Evolutionary conservation across 2,797 vertebrate genomes (phyloP).

Genomic region (Sebastolobus altivelis): DNA sequence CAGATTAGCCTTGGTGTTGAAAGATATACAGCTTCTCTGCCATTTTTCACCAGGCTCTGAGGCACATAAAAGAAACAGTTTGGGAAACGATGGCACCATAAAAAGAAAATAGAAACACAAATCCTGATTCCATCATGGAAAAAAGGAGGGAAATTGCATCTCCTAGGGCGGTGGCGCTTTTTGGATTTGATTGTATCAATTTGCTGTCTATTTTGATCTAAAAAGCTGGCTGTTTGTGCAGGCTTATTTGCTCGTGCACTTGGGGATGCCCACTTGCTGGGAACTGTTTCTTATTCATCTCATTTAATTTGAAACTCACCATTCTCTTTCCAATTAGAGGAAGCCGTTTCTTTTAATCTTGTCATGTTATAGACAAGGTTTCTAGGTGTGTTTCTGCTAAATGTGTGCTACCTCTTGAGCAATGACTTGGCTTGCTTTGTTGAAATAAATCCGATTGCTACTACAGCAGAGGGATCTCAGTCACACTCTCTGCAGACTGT

Average conservation of each 20-base stretch:
- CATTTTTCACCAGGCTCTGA: conserved; percentile 68
- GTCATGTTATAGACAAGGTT: neutral
- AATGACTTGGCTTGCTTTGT: conserved; percentile 16
- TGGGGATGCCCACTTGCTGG: conserved; percentile 43
- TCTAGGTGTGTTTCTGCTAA: neutral
- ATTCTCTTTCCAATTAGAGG: conserved; percentile 3
- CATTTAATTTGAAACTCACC: conserved; percentile 42
- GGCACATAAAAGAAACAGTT: conserved; percentile 76
- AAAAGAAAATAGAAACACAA: conserved; percentile 79
- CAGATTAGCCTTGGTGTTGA: conserved; percentile 71
- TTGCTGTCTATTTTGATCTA: conserved; percentile 67
- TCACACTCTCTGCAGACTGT: conserved; percentile 34
- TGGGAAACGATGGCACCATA: conserved; percentile 73
- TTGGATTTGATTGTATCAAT: conserved; percentile 74
- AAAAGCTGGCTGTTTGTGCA: conserved; percentile 45
- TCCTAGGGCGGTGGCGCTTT: conserved; percentile 52
- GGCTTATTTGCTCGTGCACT: conserved; percentile 49
- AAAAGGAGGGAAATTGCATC: conserved; percentile 62
- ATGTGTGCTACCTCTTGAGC: neutral
- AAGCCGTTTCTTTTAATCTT: conserved; percentile 23
- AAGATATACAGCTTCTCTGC: conserved; percentile 54
- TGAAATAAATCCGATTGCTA: neutral
- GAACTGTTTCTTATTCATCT: conserved; percentile 35
- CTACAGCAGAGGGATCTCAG: conserved; percentile 13
- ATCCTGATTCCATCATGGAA: conserved; percentile 70